phyloP scores from a whole-genome alignment of 2,113 vertebrate genomes.

The Gnathonemus echidnorhynchus region DNA sequence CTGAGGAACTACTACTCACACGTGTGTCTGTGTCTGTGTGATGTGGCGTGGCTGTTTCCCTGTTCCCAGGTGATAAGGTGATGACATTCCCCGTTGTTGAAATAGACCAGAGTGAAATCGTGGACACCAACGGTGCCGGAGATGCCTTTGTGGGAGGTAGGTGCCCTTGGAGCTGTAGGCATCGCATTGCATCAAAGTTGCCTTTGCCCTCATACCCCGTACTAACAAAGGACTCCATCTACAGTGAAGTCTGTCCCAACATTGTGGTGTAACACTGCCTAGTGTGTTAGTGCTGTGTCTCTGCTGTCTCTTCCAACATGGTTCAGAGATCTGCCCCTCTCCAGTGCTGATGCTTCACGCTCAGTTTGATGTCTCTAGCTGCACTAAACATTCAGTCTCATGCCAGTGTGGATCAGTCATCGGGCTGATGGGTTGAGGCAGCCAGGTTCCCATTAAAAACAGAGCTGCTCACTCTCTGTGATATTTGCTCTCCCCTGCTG shows the following conservation, averaged over 20 bases:
- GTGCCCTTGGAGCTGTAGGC: neutral
- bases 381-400: constrained; percentile 19
- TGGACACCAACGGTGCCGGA: constrained; percentile 95
- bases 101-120: constrained; percentile 83
- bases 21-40: neutral
- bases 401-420: constrained; percentile 43
- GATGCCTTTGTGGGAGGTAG: constrained; percentile 97
- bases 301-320: neutral
- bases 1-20: neutral
- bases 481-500: constrained; percentile 61
- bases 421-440: neutral
- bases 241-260: neutral
- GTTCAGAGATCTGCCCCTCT: neutral
- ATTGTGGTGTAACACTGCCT: neutral
- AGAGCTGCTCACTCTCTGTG: constrained; percentile 26
- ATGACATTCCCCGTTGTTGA: constrained; percentile 75
- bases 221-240: neutral
- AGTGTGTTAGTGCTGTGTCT: neutral
- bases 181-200: neutral
- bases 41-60: neutral
- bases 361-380: neutral
- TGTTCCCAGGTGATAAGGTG: constrained; percentile 64
- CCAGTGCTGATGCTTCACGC: neutral
- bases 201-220: neutral
- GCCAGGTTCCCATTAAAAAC: constrained; percentile 48